Percentiles rank a stretch among this genome's conserved stretches.
Conservation (phyloP, 35 echinoderm and acorn worm genomes). For the Holothuria glaberrima region DNA sequence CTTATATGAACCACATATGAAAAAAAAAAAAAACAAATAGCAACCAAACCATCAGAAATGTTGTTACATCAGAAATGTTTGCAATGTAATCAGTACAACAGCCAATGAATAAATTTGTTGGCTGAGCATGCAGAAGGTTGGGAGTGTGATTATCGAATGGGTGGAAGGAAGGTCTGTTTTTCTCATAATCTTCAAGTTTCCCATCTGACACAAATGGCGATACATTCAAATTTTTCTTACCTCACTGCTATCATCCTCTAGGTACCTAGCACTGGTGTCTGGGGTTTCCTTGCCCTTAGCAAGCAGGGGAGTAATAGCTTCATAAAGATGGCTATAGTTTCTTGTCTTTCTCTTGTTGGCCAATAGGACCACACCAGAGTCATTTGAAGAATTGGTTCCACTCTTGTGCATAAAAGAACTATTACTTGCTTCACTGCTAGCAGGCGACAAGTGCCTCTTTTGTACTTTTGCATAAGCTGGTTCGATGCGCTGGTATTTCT, state of each 20-base stretch:
- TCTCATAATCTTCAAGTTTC: neutral
- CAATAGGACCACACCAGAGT: constrained; percentile 73
- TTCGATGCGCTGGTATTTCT: neutral
- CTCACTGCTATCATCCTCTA: constrained; percentile 82
- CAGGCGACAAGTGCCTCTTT: constrained; percentile 22
- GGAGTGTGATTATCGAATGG: too few relatives aligned
- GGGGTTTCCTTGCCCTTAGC: neutral
- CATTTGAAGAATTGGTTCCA: constrained; percentile 69
- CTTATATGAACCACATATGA: too few relatives aligned
- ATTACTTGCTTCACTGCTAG: constrained; percentile 24
- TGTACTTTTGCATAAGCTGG: constrained; percentile 38
- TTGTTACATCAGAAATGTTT: too few relatives aligned
- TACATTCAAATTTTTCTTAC: constrained; percentile 37
- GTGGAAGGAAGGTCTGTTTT: too few relatives aligned
- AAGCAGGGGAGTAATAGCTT: constrained; percentile 32
- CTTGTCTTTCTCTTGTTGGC: constrained; percentile 25
- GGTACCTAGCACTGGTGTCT: constrained; percentile 2
- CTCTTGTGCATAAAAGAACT: constrained; percentile 50
- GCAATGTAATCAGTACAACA: too few relatives aligned
- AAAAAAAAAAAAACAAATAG: too few relatives aligned
- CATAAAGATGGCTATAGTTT: constrained; percentile 65
- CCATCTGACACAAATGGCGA: neutral
- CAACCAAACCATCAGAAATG: too few relatives aligned
- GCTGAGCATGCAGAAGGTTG: too few relatives aligned
- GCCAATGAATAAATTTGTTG: too few relatives aligned